phyloP scores from a whole-genome alignment of 2,113 vertebrate species.

The Uria lomvia region DNA sequence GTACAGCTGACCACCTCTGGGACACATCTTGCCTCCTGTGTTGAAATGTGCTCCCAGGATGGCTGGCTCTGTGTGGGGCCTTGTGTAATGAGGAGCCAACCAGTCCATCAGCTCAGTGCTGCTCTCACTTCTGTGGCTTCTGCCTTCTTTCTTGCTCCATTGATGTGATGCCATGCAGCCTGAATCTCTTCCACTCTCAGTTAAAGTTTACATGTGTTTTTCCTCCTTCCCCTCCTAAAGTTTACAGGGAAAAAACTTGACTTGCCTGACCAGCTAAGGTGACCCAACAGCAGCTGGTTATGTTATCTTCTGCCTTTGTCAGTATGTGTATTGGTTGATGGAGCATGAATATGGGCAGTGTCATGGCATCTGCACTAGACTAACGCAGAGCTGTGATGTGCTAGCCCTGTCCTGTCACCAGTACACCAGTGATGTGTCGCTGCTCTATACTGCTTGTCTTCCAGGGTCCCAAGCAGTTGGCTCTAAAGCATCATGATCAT shows the following conservation, averaged over 20 bases:
- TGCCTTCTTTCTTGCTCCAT: not conserved
- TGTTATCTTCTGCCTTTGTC: not conserved
- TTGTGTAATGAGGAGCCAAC: not conserved
- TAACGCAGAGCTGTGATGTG: not conserved
- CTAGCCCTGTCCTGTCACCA: not conserved
- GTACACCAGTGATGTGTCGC: not conserved
- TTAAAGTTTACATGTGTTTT: not conserved
- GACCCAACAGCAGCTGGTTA: not conserved
- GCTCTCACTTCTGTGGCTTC: not conserved
- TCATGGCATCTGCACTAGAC: not conserved
- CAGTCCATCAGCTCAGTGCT: not conserved
- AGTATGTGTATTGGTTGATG: not conserved
- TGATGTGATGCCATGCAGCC: not conserved
- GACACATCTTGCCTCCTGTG: not conserved
- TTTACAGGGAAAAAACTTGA: not conserved
- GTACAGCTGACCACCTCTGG: not conserved
- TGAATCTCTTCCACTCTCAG: not conserved
- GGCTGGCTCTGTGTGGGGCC: not conserved
- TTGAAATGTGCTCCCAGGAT: not conserved
- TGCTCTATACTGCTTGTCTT: not conserved
- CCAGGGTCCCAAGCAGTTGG: not conserved
- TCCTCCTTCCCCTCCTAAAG: not conserved
- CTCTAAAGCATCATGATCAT: not conserved
- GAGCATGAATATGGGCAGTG: not conserved
- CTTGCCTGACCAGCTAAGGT: not conserved